Percentiles rank a stretch among this genome's conserved stretches.
Evolutionary conservation across 2,113 vertebrate species (phyloP).

Genomic region (Irena cyanogastra): DNA sequence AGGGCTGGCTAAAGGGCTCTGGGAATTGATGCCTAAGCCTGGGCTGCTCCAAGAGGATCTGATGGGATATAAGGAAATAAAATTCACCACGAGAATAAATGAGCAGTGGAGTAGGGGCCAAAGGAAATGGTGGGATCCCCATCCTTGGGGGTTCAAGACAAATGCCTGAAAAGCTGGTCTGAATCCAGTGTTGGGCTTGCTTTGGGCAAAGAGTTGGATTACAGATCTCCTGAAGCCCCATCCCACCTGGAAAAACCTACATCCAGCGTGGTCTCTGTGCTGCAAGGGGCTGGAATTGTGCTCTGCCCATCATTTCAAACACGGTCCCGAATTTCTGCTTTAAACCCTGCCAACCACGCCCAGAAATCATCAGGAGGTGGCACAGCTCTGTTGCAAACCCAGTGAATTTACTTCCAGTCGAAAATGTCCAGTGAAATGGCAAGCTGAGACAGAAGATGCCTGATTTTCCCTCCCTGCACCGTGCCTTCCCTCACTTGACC

Average conservation of each 20-base stretch:
- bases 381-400: neutral
- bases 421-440: neutral
- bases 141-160: neutral
- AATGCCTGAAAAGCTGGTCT: neutral
- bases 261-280: neutral
- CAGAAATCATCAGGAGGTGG: neutral
- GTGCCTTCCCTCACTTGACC: conserved; percentile 25
- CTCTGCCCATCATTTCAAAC: neutral
- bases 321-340: neutral
- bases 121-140: neutral
- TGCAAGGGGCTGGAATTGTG: neutral
- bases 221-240: neutral
- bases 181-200: neutral
- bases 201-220: neutral
- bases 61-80: neutral
- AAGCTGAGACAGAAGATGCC: neutral
- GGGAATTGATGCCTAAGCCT: neutral
- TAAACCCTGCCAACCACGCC: neutral
- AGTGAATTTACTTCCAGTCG: neutral
- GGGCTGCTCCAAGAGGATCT: neutral
- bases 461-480: neutral
- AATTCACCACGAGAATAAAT: neutral
- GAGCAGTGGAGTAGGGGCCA: neutral
- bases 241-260: neutral
- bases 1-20: neutral